Conservation (phyloP, 2,888 invertebrate genomes). For the Actias luna region DNA sequence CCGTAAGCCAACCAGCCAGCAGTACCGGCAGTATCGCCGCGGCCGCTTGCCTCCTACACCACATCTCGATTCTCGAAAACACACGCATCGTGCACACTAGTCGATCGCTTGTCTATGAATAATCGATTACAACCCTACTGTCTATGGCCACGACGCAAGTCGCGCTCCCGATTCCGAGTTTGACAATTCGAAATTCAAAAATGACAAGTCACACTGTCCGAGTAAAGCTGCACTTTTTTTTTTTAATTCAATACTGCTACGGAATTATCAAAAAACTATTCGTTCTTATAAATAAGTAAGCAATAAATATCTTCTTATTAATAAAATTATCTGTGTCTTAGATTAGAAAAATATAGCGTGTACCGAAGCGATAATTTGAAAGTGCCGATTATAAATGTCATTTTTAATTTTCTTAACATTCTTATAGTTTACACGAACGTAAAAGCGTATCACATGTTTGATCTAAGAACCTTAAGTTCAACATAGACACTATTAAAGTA, state of each 20-base stretch:
- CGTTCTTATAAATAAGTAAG: neutral
- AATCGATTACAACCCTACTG: neutral
- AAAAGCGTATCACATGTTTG: no score
- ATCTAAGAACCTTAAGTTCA: no score
- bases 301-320: neutral
- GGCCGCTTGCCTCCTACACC: slow-evolving; percentile 66
- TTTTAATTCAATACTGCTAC: neutral
- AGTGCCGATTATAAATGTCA: no score
- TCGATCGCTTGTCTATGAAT: slow-evolving; percentile 3
- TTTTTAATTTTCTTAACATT: no score
- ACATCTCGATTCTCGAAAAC: slow-evolving; percentile 69
- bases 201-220: neutral
- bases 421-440: no score
- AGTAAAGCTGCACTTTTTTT: no score
- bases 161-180: neutral
- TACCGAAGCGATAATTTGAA: neutral
- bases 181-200: neutral
- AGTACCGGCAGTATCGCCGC: slow-evolving; percentile 64
- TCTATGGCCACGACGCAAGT: neutral
- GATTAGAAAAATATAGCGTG: neutral
- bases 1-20: slow-evolving; percentile 66
- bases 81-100: slow-evolving; percentile 49
- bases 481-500: neutral
- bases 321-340: neutral
- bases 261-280: neutral